Conservation (phyloP, 2,797 vertebrate genomes). For the Acridotheres tristis region DNA sequence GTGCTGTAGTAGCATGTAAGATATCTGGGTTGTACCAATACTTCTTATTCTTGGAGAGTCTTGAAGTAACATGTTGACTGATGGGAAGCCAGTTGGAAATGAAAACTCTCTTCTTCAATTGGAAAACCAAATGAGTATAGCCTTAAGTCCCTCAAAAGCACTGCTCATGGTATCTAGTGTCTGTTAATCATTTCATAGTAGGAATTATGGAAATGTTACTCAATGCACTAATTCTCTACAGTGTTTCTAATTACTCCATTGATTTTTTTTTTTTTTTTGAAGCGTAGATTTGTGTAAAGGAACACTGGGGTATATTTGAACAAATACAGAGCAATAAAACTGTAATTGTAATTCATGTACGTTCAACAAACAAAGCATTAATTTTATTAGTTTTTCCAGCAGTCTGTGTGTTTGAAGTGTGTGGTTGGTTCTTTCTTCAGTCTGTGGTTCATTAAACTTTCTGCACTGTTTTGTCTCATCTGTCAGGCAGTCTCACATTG, state of each 20-base stretch:
- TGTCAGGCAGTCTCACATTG: rapidly evolving
- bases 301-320: slow-evolving; percentile 11
- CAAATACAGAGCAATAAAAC: slow-evolving; percentile 8
- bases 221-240: not conserved
- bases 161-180: not conserved
- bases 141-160: not conserved
- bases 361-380: slow-evolving; percentile 10
- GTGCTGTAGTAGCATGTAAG: not conserved
- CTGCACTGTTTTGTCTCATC: not conserved
- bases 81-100: not conserved
- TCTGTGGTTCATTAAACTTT: not conserved
- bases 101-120: not conserved
- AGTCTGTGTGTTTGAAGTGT: not conserved
- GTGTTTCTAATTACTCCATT: not conserved
- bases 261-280: not conserved
- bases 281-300: not conserved
- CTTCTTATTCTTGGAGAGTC: not conserved
- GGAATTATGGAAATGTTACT: not conserved
- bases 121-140: not conserved
- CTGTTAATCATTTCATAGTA: not conserved
- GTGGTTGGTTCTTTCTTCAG: not conserved
- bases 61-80: not conserved
- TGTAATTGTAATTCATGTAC: not conserved
- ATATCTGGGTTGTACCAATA: not conserved
- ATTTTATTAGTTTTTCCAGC: not conserved